Evolutionary conservation across 2,888 invertebrate species (phyloP).

Genomic region (Tachina grossa): DNA sequence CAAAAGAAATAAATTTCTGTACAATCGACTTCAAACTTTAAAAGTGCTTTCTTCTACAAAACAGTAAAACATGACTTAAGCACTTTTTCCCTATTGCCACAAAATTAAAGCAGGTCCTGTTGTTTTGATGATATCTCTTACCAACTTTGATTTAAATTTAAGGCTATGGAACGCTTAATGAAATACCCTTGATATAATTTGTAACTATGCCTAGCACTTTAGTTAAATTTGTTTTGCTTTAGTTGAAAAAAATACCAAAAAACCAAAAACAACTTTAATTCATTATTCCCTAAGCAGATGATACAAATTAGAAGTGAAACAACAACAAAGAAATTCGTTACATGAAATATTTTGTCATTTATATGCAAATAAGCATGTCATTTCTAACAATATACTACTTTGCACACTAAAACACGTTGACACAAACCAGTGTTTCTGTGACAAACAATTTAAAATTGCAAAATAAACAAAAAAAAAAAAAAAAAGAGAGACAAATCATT

Average conservation of each 20-base stretch:
- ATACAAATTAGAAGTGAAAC: conserved; percentile 20
- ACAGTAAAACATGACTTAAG: too few relatives aligned
- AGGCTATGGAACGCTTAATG: neutral
- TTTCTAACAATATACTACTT: conserved; percentile 8
- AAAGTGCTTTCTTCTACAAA: too few relatives aligned
- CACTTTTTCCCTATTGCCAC: too few relatives aligned
- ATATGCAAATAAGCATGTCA: conserved; percentile 58
- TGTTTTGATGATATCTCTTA: too few relatives aligned
- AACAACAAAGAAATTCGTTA: conserved; percentile 24
- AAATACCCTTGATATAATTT: neutral
- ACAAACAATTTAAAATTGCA: neutral
- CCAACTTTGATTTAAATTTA: neutral
- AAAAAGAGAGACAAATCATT: neutral
- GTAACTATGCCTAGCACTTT: too few relatives aligned
- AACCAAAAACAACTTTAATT: too few relatives aligned
- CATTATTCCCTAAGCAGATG: conserved; percentile 2
- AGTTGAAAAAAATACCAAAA: too few relatives aligned
- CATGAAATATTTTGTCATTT: conserved; percentile 58
- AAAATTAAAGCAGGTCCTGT: too few relatives aligned
- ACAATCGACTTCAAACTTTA: too few relatives aligned
- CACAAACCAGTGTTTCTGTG: neutral
- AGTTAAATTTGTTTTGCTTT: too few relatives aligned
- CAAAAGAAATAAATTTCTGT: too few relatives aligned
- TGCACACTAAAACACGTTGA: neutral
- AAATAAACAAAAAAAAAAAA: neutral